Evolutionary conservation across 2,888 invertebrate species (phyloP), one percentile per base, ranked within the genome.

Genomic region (Hypomecis atomaria): DNA sequence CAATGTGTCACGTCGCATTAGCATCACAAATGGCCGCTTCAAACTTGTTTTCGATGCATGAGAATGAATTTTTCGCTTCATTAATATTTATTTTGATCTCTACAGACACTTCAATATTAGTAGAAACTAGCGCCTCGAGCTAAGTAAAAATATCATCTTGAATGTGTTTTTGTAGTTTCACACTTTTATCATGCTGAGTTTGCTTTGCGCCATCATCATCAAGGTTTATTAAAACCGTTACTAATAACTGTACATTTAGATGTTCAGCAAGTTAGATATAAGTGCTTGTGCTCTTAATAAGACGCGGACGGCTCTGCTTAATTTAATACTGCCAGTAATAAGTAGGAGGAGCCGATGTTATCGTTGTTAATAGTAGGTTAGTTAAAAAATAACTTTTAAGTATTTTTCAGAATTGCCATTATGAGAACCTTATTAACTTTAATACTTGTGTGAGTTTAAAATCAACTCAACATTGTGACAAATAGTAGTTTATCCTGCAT

Each of bases 1-100:
- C 73, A 74, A 74, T 74, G 72, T 78, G 78, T 81, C 79, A 76
- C 72, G 73, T 68, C 67, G 68, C 70, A 85, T 85, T 83, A 79
- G 73, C 74, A 74, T 78, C 66, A 74, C 76, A 79, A 81, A 81
- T 71, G 69, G 66, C 61, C 62, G 64, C 63, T 61, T 62, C 62
- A 72, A 75, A 79, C 78, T 65, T 57, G 77, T 77, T 81, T 62
- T 54, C 53, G 48, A 70, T 54, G 70, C 66, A 71, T 67, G 42
- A 70, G 68, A 67, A 57, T 62, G 66, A 66, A 59, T 59, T 61
- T 66, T 67, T 65, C 65, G 55, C 61, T 62, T 62, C 64, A 65
- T 59, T 66, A 61, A 68, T 65, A 71, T 71, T 63, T 60, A 66
- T 66, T 62, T 62, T 63, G 60, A 69, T 63, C 56, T 63, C 47